phyloP scores from a whole-genome alignment of 2,113 vertebrate species.

The Syngnathoides biaculeatus region DNA sequence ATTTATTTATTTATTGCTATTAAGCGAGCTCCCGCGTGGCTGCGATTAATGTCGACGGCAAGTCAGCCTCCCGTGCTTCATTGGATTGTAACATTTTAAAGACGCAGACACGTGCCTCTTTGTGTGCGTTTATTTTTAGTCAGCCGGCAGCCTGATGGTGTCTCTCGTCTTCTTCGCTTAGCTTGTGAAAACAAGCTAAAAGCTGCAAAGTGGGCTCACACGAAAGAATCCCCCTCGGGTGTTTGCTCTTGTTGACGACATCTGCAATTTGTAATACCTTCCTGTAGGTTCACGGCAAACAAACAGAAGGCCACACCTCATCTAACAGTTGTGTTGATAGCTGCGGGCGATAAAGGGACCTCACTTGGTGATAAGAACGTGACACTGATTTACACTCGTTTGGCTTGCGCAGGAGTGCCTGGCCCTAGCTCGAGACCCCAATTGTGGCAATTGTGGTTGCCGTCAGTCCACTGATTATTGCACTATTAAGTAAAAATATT shows the following conservation, averaged over 20 bases:
- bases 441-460: too few relatives aligned
- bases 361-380: neutral
- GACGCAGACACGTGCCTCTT: conserved; percentile 28
- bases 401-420: too few relatives aligned
- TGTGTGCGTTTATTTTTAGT: conserved; percentile 34
- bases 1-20: neutral
- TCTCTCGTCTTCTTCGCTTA: conserved; percentile 3
- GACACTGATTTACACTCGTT: neutral
- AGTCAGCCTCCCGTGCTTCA: conserved; percentile 8
- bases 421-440: too few relatives aligned
- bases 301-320: conserved; percentile 4
- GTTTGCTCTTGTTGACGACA: neutral
- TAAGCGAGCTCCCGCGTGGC: neutral
- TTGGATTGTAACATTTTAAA: conserved; percentile 10
- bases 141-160: conserved; percentile 18
- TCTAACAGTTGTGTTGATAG: neutral
- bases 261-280: neutral
- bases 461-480: too few relatives aligned
- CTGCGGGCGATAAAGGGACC: neutral
- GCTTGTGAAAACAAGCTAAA: conserved; percentile 22
- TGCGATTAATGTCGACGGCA: neutral
- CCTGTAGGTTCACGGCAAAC: neutral
- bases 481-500: too few relatives aligned
- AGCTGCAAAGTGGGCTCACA: conserved; percentile 30
- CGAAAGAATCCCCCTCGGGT: conserved; percentile 40